Percentiles rank a stretch among this genome's conserved stretches.
These are phyloP conservation scores for Takifugu ocellatus DNA, from an alignment of 2,797 vertebrate genomes.

Conservation along the genomic window DNA sequence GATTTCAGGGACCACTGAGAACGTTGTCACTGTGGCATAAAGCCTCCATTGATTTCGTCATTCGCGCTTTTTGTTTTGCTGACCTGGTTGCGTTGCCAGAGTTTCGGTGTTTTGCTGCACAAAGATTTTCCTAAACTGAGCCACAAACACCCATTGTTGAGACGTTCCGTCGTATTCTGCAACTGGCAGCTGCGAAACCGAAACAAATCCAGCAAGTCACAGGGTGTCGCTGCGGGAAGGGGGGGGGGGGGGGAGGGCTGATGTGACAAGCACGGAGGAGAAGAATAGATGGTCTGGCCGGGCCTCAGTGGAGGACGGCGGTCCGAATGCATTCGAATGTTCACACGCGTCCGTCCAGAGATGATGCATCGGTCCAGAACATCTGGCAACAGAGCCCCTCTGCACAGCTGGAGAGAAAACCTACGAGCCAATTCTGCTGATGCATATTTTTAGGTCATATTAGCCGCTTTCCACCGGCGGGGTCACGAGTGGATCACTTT, in stretches of 20 bases:
- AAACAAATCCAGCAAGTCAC: conserved; percentile 17
- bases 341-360: conserved; percentile 38
- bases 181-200: conserved; percentile 30
- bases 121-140: conserved; percentile 36
- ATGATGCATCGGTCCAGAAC: conserved; percentile 49
- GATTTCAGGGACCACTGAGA: conserved; percentile 19
- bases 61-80: conserved; percentile 26
- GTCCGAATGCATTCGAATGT: conserved; percentile 8
- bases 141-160: conserved; percentile 37
- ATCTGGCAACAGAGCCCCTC: conserved; percentile 1
- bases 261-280: not conserved
- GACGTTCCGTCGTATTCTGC: conserved; percentile 31
- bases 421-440: conserved; percentile 41
- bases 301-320: not conserved
- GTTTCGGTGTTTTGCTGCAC: conserved; percentile 17
- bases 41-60: conserved; percentile 47
- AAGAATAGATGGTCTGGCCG: conserved; percentile 19
- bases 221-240: no score
- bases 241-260: no score
- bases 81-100: conserved; percentile 25
- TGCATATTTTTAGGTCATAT: conserved; percentile 12
- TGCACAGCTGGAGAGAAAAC: conserved; percentile 20
- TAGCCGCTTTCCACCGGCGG: not conserved
- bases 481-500: not conserved
- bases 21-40: conserved; percentile 49